Percentiles rank a stretch among this genome's conserved stretches.
Evolutionary conservation across 2,888 invertebrate species (phyloP).

Genomic region (Oxyteleia sp.): DNA sequence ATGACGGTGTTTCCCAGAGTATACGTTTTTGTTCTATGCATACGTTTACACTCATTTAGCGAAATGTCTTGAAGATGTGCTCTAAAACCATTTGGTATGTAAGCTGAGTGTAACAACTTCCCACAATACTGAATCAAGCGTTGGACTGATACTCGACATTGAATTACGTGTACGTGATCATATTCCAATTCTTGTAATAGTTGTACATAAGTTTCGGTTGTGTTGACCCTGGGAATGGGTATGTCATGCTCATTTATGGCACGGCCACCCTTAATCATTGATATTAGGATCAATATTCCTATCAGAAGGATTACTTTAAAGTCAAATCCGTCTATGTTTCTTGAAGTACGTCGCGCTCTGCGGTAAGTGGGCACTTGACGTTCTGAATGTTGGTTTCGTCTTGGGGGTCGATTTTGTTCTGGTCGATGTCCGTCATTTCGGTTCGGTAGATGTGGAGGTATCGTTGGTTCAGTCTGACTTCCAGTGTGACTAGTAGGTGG

Average conservation of each 20-base stretch:
- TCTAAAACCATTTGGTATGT: conserved; percentile 30
- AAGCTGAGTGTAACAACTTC: conserved; percentile 52
- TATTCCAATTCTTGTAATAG: background rate
- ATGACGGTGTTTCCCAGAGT: background rate
- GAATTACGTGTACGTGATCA: background rate
- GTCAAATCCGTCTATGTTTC: too few relatives aligned
- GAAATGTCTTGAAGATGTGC: conserved; percentile 45
- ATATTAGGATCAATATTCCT: too few relatives aligned
- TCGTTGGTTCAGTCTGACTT: too few relatives aligned
- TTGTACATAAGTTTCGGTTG: background rate
- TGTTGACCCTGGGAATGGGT: background rate
- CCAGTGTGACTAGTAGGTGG: too few relatives aligned
- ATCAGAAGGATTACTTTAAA: too few relatives aligned
- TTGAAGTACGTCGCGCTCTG: too few relatives aligned
- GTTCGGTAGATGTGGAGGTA: too few relatives aligned
- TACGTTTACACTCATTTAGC: background rate
- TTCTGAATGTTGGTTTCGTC: too few relatives aligned
- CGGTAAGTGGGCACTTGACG: too few relatives aligned
- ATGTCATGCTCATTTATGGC: background rate
- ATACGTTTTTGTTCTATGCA: background rate
- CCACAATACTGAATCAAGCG: conserved; percentile 35
- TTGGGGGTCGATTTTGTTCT: too few relatives aligned
- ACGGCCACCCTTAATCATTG: too few relatives aligned
- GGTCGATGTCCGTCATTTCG: too few relatives aligned
- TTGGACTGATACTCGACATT: background rate